Evolutionary conservation across 2,888 invertebrate genomes (phyloP), one percentile per base, ranked within the genome.

Genomic region (Tigriopus californicus): DNA sequence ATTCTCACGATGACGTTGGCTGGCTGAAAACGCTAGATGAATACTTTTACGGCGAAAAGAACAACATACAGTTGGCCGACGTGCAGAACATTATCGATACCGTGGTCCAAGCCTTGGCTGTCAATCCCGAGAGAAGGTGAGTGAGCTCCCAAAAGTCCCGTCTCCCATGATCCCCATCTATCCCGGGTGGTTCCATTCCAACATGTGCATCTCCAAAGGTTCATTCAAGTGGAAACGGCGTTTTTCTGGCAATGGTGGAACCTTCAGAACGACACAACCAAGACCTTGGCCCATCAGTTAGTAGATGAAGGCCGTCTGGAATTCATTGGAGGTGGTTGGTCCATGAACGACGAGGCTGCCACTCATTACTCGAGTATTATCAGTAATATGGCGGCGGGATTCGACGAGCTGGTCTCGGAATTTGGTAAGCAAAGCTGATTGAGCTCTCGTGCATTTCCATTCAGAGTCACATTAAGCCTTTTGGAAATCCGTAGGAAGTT

Each of bases 211-310:
- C 33, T 33, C 33, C 33, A 70, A 58, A 65, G 70, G 54, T 74
- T 73, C 64, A 73, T 74, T 56, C 73, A 72, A 61, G 73, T 73
- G 20, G 74, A 75, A 64, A 70, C 72, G 47, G 73, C 72, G 2
- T 75, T 71, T 65, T 72, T 74, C 65, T 71, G 70, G 64, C 66
- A 73, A 62, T 85, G 87, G 88, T 89, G 85, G 85, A 72, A 75
- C 10, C 77, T 80, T 24, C 88, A 88, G 68, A 68, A 75, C 4
- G 75, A 79, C 0, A 69, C 68, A 0, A 71, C 75, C 0, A 76
- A 78, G 63, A 71, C 78, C 15, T 67, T 77, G 67, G 83, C 89
- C 0, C 78, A 76, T 61, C 72, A 72, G 8, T 72, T 89, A 40
- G 82, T 91, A 0, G 72, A 79, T 67, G 51, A 65, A 71, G 20